Base-by-base conservation (phyloP, 2,888 invertebrate genomes). In the Coremacera marginata region DNA sequence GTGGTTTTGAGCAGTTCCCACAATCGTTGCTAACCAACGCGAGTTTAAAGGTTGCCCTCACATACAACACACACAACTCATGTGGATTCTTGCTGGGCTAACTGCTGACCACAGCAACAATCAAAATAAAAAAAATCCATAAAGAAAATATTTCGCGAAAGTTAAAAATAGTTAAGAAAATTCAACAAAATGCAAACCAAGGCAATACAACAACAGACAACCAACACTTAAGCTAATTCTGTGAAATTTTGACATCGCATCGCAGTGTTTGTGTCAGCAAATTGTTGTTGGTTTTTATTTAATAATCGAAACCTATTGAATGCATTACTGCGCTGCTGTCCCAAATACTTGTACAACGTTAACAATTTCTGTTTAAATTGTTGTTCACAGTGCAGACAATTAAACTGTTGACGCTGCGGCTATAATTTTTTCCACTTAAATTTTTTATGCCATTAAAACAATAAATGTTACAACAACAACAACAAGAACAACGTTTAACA, bases 271-370 rank as follows among this genome's bases (percentile, higher is more conserved):
- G 55, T 37, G 76, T 76, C 76, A 76, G 76, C 76, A 71, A 71
- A 34, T 70, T 62, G 44, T 60, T 27, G 67, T 70, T 70, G 70
- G 49, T 67, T 70, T 67, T 44, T 44, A 34, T 70, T 68, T 49
- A 22, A 68, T 49, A 57, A 68, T 68, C 52, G 63, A 63, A 70
- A 74, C 60, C 31, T 67, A 75, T 62, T 44, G 44, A 70, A 19
- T 76, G 70, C 76, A 55, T 52, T 44, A 71, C 14, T 44, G 44
- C 44, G 37, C 37, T 44, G 44, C 70, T 65, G 71, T 63, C 76
- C 70, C 60, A 70, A 65, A 52, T 70, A n/a, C n/a, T n/a, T n/a
- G n/a, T n/a, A 76, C 70, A 70, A 68, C 68, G 67, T 68, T 68
- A 34, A 25, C 68, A 71, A 27, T 52, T 44, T 37, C 31, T 60